Base-by-base conservation (phyloP, 2,888 invertebrate species). In the Leistus spinibarbis region DNA sequence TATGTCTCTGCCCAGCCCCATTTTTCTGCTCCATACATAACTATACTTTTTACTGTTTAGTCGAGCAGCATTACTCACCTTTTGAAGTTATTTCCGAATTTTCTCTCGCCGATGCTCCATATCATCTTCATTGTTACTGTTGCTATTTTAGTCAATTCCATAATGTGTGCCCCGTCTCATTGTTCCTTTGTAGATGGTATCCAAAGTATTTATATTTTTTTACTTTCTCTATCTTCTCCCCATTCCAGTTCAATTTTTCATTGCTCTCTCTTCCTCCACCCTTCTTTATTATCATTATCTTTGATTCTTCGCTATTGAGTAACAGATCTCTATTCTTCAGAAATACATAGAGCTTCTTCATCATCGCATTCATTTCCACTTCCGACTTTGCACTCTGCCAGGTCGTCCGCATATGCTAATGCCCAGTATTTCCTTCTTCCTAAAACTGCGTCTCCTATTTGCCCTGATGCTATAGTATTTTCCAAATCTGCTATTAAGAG, bases 341-440 rank as follows among this genome's bases (percentile, higher is more conserved):
- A 10, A 67, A 78, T 54, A 69, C 76, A 4, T 74, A 60, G 9
- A 77, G 4, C 27, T 24, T 54, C 24, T 13, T 17, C 17, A 77
- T 27, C 74, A 77, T 76, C 1, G 16, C 53, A 16, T 64, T 64
- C 67, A 77, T 57, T 13, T 69, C 76, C 19, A 54, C 69, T 57
- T 75, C 64, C 2, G 40, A 66, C 16, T 77, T 76, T 3, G 78
- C 19, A 78, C 23, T 20, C 0, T 4, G 73, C 78, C 9, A 79
- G 24, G 68, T 79, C 77, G 24, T 79, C 77, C 7, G 78, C 77
- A 57, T 69, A 79, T 24, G 77, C 73, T 9, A 76, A 19, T 2
- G 70, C 23, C 53, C 57, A 78, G 13, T 79, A 63, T 53, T 78
- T 79, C 16, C 62, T 62, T 3, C 62, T 56, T 57, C n/a, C n/a